phyloP scores from a whole-genome alignment of 1,140 invertebrate genomes.

The Brachionus rotundiformis region DNA sequence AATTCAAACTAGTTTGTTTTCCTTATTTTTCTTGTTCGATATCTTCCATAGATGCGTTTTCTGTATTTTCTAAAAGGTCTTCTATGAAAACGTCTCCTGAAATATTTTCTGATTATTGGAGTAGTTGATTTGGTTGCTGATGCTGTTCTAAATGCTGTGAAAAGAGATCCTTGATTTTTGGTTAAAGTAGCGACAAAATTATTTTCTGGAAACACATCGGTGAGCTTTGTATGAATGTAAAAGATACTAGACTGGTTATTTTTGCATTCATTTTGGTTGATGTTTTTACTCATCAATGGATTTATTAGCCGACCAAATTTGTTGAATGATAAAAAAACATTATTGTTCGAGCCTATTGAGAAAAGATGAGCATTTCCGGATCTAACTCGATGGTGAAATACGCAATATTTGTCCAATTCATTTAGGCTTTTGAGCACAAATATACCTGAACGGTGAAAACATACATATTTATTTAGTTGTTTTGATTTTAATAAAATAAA shows the following conservation, averaged over 20 bases:
- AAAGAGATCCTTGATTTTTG: background rate
- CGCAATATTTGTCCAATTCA: slow-evolving; percentile 43
- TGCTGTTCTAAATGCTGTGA: background rate
- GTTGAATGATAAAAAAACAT: slow-evolving; percentile 32
- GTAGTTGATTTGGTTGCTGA: background rate
- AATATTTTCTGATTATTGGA: background rate
- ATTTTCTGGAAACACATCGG: background rate
- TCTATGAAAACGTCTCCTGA: background rate
- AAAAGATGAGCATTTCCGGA: background rate
- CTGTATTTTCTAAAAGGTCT: background rate
- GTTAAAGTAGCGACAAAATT: background rate
- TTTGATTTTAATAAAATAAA: slow-evolving; percentile 21
- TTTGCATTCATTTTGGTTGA: slow-evolving; percentile 12
- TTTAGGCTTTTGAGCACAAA: slow-evolving; percentile 21
- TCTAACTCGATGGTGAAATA: background rate
- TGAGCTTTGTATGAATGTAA: slow-evolving; percentile 42
- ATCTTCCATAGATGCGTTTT: background rate
- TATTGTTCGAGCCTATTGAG: slow-evolving; percentile 15
- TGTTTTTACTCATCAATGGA: background rate
- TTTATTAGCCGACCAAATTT: slow-evolving; percentile 44
- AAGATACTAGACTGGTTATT: slow-evolving; percentile 6
- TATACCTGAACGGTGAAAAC: slow-evolving; percentile 10
- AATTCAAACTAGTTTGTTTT: background rate
- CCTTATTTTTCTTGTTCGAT: background rate
- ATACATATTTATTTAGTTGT: slow-evolving; percentile 12